Evolutionary conservation across 2,888 invertebrate species (phyloP).

Genomic region (Xestobium rufovillosum): DNA sequence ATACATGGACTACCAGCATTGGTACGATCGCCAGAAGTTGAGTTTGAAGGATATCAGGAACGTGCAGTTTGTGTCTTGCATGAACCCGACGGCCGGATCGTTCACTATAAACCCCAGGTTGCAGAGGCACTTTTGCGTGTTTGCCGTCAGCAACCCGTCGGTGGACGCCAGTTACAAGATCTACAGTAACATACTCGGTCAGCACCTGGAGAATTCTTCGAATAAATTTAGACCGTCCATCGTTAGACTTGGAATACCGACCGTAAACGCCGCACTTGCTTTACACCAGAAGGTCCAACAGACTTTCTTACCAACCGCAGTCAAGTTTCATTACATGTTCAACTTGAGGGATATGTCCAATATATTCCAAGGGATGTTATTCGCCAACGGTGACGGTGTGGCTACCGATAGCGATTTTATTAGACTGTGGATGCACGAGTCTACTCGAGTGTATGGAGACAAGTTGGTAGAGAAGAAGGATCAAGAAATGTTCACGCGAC

Average conservation of each 20-base stretch:
- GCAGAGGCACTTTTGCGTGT: conserved; percentile 81
- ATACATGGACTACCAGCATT: conserved; percentile 89
- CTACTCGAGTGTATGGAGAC: conserved; percentile 84
- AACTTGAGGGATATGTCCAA: conserved; percentile 89
- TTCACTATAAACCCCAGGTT: conserved; percentile 88
- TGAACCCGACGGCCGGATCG: conserved; percentile 95
- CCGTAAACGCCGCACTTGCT: conserved; percentile 66
- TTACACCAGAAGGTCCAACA: conserved; percentile 69
- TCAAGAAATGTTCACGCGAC: conserved; percentile 62
- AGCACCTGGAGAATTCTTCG: conserved; percentile 59
- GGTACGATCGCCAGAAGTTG: conserved; percentile 87
- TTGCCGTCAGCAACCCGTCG: conserved; percentile 82
- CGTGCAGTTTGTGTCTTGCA: conserved; percentile 89
- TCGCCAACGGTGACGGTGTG: conserved; percentile 67
- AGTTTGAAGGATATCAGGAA: conserved; percentile 85
- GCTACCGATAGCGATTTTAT: conserved; percentile 64
- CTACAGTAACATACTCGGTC: conserved; percentile 72
- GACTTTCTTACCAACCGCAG: conserved; percentile 83
- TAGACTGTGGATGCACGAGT: conserved; percentile 85
- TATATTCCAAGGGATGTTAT: conserved; percentile 87
- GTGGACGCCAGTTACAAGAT: conserved; percentile 75
- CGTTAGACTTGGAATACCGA: conserved; percentile 49
- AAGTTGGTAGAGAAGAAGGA: conserved; percentile 80
- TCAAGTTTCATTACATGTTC: conserved; percentile 92
- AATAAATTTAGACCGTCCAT: conserved; percentile 60